A percentile compares a stretch with the other conserved stretches of the same genome.
These are phyloP conservation scores for Acheta domesticus DNA, from an alignment of 2,888 invertebrate species.

Conservation along the genomic window DNA sequence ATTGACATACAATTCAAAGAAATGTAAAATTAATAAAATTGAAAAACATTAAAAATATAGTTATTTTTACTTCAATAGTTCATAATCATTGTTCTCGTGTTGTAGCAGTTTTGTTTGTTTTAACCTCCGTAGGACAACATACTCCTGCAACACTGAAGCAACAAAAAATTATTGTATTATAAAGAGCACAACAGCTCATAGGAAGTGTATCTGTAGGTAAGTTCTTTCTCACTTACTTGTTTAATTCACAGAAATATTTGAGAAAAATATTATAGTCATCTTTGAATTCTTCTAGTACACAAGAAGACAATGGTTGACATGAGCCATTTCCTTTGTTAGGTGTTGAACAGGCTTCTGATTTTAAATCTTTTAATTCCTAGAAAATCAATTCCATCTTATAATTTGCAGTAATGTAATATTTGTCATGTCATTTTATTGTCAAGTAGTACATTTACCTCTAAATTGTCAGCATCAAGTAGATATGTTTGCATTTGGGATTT, in stretches of 20 bases:
- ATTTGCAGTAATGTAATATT: not conserved
- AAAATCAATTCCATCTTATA: not conserved
- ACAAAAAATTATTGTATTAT: not conserved
- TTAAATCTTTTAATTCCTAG: not conserved
- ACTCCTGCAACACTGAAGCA: constrained; percentile 31
- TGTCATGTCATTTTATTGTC: not conserved
- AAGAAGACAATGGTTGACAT: constrained; percentile 31
- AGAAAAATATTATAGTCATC: constrained; percentile 32
- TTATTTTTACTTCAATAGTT: not conserved
- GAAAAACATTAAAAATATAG: not conserved
- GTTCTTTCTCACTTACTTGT: constrained; percentile 22
- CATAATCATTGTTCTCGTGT: not conserved
- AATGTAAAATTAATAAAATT: too few relatives aligned
- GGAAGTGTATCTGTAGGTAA: not conserved
- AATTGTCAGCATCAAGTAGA: too few relatives aligned
- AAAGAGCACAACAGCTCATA: not conserved
- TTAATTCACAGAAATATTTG: constrained; percentile 35
- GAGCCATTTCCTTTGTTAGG: constrained; percentile 29
- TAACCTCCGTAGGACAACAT: constrained; percentile 27
- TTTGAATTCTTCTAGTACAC: constrained; percentile 34
- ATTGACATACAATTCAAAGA: too few relatives aligned
- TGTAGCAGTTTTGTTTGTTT: not conserved
- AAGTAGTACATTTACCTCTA: constrained; percentile 23
- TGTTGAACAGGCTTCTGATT: constrained; percentile 29
- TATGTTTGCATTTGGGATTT: too few relatives aligned